Base-by-base conservation (phyloP, 2,888 invertebrate genomes). In the Carpatolechia fugitivella region DNA sequence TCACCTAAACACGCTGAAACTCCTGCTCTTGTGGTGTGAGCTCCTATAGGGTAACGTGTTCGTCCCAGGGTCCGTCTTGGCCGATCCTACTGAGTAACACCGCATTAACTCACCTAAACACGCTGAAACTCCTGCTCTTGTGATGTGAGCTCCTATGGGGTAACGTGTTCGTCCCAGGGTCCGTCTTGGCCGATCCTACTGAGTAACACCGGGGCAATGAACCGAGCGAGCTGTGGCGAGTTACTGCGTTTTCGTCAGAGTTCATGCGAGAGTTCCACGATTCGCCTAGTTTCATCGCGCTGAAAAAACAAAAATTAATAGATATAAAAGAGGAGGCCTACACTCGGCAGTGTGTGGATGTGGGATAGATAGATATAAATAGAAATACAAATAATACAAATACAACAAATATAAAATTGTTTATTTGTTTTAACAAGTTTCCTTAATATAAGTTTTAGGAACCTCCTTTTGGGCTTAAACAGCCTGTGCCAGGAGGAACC, bases 211-310 rank as follows among this genome's bases (percentile, higher is more conserved):
- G 75, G 40, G 80, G 78, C 62, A 85, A 74, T 1, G 82, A 72
- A 62, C 80, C 80, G 58, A 85, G 75, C 52, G 86, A 87, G 56
- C 77, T 74, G 72, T 80, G 78, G 0, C 82, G 79, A 52, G 78
- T 71, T 62, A 79, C 84, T 57, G 56, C 47, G 10, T 51, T 61
- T 40, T 47, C 54, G 58, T 49, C 55, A 13, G 58, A 47, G 53
- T 60, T 57, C 33, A 58, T 54, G 20, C 64, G 59, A 0, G 62
- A 60, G 61, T 56, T 61, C 70, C 74, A 70, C 18, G 72, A 62
- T 16, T 62, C 56, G 14, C 69, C 68, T 20, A 63, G 59, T 36
- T 69, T 70, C 55, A 60, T 55, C 6, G 71, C 60, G 2, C 47
- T 51, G 51, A 11, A n/a, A 33, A 3, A 10, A 5, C 3, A 3